Conservation (phyloP, 2,113 vertebrate genomes). For the Todiramphus chloris region DNA sequence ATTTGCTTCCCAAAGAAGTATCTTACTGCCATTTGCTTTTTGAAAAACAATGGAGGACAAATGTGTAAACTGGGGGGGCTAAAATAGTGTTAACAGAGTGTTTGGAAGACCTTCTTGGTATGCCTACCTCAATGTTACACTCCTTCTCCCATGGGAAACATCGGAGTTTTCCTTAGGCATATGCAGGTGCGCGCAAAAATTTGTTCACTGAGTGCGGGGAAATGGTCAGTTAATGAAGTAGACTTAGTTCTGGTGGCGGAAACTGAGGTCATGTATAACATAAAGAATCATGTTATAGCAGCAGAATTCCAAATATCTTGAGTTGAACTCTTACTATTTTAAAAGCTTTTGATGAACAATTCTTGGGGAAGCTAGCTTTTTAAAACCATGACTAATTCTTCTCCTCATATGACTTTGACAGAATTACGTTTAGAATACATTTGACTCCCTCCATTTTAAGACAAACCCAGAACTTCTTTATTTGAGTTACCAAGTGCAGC, state of each 20-base stretch:
- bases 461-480: neutral
- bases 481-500: neutral
- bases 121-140: neutral
- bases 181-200: neutral
- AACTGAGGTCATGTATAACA: neutral
- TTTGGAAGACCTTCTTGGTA: neutral
- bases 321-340: neutral
- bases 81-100: neutral
- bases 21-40: conserved; percentile 12
- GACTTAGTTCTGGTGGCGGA: neutral
- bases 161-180: neutral
- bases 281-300: neutral
- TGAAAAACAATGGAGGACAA: neutral
- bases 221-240: neutral
- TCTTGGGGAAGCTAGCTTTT: neutral
- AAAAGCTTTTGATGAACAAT: neutral
- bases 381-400: neutral
- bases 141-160: neutral
- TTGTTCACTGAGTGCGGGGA: neutral
- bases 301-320: neutral
- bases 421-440: neutral
- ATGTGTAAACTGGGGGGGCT: neutral
- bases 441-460: neutral
- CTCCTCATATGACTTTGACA: neutral
- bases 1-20: conserved; percentile 22